phyloP scores from a whole-genome alignment of 1,140 invertebrate species.

The Micrasema longulum region DNA sequence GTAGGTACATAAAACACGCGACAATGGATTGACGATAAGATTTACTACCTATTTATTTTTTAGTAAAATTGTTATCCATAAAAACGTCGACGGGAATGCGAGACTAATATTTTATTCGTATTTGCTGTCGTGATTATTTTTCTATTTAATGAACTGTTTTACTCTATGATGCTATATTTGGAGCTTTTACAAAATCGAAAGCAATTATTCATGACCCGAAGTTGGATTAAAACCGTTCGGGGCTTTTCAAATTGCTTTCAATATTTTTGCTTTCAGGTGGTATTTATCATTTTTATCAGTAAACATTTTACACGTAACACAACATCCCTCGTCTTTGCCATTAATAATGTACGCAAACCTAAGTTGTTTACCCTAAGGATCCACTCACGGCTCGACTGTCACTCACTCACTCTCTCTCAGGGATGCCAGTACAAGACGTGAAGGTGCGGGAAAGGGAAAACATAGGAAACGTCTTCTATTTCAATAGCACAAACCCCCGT shows the following conservation, averaged over 20 bases:
- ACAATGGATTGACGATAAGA: too few species aligned
- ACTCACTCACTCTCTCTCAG: conserved; percentile 32
- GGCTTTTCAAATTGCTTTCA: conserved; percentile 5
- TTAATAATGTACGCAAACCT: conserved; percentile 34
- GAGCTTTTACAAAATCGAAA: too few species aligned
- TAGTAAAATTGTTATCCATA: too few species aligned
- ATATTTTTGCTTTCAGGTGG: conserved; percentile 21
- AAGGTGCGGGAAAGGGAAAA: conserved; percentile 9
- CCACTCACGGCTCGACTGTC: conserved; percentile 27
- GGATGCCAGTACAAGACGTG: conserved; percentile 9
- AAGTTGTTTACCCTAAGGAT: conserved; percentile 37
- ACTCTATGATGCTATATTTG: too few species aligned
- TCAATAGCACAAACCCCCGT: conserved; percentile 37
- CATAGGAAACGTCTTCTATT: conserved; percentile 34
- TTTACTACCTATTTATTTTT: too few species aligned
- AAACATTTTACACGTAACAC: conserved; percentile 18
- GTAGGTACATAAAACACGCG: too few species aligned
- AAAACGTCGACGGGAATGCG: too few species aligned
- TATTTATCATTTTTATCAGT: conserved; percentile 35
- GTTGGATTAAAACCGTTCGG: background rate
- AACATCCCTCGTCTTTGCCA: conserved; percentile 32
- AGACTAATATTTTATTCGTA: too few species aligned
- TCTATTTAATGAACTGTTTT: too few species aligned
- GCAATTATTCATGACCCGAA: too few species aligned
- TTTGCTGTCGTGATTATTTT: too few species aligned